Conservation (phyloP, 2,888 invertebrate species). For the Tigriopus californicus region DNA sequence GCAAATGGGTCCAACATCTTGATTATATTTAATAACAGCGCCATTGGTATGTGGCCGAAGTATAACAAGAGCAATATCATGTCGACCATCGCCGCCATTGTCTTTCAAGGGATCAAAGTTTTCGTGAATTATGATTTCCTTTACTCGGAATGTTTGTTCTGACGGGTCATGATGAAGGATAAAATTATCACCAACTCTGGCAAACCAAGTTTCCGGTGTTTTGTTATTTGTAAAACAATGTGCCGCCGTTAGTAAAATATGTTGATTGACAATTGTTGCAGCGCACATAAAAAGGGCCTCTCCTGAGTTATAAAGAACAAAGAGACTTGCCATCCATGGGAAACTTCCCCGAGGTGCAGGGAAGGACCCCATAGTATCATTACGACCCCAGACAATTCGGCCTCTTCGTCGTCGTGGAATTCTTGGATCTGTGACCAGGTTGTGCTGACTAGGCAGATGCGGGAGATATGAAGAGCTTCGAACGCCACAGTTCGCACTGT, state of each 20-base stretch:
- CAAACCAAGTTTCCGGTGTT: slow-evolving; percentile 7
- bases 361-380: neutral
- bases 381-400: slow-evolving; percentile 9
- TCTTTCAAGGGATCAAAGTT: slow-evolving; percentile 4
- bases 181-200: slow-evolving; percentile 13
- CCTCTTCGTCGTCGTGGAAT: slow-evolving; percentile 8
- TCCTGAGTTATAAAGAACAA: slow-evolving; percentile 10
- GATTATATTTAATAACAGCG: neutral
- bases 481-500: neutral
- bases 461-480: slow-evolving; percentile 1
- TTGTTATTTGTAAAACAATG: slow-evolving; percentile 15
- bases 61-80: slow-evolving; percentile 8
- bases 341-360: slow-evolving; percentile 10
- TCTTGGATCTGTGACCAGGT: neutral
- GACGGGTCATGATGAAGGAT: slow-evolving; percentile 6
- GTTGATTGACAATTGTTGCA: slow-evolving; percentile 3
- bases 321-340: slow-evolving; percentile 15
- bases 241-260: slow-evolving; percentile 4
- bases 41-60: neutral
- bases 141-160: slow-evolving; percentile 15
- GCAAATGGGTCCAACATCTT: slow-evolving; percentile 11
- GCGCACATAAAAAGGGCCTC: slow-evolving; percentile 16
- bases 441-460: neutral
- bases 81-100: slow-evolving; percentile 9
- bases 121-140: slow-evolving; percentile 9